Percentiles rank a stretch among this genome's conserved stretches.
Evolutionary conservation across 1,140 invertebrate species (phyloP).

Genomic region (Zaprionus taronus): DNA sequence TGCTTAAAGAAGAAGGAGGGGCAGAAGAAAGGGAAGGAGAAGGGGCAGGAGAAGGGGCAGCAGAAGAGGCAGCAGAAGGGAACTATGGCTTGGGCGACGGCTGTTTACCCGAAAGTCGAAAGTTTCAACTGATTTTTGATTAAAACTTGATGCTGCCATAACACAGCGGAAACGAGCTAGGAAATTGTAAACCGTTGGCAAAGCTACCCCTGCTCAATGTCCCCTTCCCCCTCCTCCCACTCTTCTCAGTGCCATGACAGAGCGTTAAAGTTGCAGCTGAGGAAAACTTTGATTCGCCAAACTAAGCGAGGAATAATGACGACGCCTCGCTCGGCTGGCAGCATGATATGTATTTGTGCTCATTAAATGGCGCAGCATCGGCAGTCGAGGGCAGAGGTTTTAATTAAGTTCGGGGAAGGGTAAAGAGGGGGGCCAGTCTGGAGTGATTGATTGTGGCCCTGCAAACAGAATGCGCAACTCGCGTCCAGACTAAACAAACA

Average conservation of each 20-base stretch:
- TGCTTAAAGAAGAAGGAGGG: constrained; percentile 4
- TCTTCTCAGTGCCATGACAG: constrained; percentile 1
- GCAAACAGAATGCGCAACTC: neutral
- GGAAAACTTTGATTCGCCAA: constrained; percentile 29
- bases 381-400: constrained; percentile 12
- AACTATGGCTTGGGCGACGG: neutral
- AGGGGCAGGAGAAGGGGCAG: neutral
- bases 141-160: constrained; percentile 58
- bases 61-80: neutral
- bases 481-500: constrained; percentile 2
- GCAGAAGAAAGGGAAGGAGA: neutral
- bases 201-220: neutral
- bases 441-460: constrained; percentile 38
- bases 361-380: constrained; percentile 1
- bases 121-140: constrained; percentile 72
- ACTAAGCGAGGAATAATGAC: constrained; percentile 37
- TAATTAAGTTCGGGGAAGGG: constrained; percentile 39
- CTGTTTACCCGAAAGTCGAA: constrained; percentile 53
- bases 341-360: constrained; percentile 21
- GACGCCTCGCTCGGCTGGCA: neutral
- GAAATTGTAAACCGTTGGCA: constrained; percentile 46
- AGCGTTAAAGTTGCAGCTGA: constrained; percentile 31
- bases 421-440: neutral
- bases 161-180: constrained; percentile 18
- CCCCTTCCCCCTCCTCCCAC: neutral